Evolutionary conservation across 2,888 invertebrate species (phyloP).

Genomic region (Scaptomyza flava): DNA sequence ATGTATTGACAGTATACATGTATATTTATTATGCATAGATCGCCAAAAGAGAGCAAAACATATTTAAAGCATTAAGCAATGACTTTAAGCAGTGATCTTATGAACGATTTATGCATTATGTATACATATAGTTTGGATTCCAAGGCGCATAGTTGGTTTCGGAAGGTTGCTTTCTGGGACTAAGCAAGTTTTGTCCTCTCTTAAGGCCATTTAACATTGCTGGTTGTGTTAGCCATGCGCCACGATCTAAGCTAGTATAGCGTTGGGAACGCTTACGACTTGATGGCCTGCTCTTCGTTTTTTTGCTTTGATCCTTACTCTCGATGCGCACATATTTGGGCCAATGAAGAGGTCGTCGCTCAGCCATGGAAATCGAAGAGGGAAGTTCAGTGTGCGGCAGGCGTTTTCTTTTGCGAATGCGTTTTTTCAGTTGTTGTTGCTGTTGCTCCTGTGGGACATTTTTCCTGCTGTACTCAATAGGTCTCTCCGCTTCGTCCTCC

Average conservation of each 20-base stretch:
- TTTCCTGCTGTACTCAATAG: not conserved
- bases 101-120: constrained; percentile 1
- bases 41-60: not conserved
- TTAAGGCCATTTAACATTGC: not conserved
- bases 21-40: not conserved
- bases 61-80: not conserved
- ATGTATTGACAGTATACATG: not conserved
- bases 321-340: constrained; percentile 49
- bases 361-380: not conserved
- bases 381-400: not conserved
- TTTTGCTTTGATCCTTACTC: not conserved
- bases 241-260: not conserved
- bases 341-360: constrained; percentile 65
- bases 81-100: not conserved
- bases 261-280: not conserved
- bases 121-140: not conserved
- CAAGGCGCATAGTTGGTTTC: not conserved
- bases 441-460: not conserved
- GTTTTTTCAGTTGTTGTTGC: not conserved
- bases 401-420: not conserved
- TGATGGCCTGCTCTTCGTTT: not conserved
- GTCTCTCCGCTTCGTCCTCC: constrained; percentile 29
- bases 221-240: constrained; percentile 13
- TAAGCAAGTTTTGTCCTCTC: constrained; percentile 1
- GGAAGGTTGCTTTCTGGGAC: not conserved